Evolutionary conservation across 2,888 invertebrate genomes (phyloP).

Genomic region (Morinoia aosen): DNA sequence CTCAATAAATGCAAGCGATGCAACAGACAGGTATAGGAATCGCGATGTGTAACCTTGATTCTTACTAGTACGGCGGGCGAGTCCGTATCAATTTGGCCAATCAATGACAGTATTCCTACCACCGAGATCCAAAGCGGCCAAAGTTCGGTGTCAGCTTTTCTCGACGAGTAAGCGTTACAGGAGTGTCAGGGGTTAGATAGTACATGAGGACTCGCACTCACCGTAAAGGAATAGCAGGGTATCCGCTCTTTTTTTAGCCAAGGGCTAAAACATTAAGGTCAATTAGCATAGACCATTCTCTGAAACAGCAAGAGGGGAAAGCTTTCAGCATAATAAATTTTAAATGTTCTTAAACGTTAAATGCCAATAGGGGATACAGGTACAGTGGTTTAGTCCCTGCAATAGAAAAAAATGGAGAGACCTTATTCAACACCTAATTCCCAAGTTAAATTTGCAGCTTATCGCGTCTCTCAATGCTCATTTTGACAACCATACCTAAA

Average conservation of each 20-base stretch:
- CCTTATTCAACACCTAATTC: background rate
- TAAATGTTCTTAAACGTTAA: conserved; percentile 21
- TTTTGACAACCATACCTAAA: background rate
- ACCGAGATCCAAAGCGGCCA: background rate
- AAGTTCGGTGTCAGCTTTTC: background rate
- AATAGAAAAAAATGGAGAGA: background rate
- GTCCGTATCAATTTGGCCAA: background rate
- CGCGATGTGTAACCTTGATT: background rate
- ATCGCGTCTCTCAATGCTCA: background rate
- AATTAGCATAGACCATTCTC: conserved; percentile 53
- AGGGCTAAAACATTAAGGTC: conserved; percentile 50
- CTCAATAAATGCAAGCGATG: background rate
- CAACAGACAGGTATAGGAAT: background rate
- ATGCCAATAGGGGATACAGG: conserved; percentile 24
- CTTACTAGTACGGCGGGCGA: background rate
- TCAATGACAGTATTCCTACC: background rate
- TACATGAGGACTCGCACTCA: conserved; percentile 39
- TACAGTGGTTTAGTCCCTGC: conserved; percentile 8
- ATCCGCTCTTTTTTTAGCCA: conserved; percentile 46
- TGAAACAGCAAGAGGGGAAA: conserved; percentile 52
- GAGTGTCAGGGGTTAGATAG: conserved; percentile 4
- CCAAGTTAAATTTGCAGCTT: background rate
- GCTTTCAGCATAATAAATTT: conserved; percentile 22
- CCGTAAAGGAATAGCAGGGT: conserved; percentile 48
- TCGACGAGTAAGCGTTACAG: background rate